Evolutionary conservation across 2,797 vertebrate species (phyloP).

Genomic region (Phoebastria nigripes): DNA sequence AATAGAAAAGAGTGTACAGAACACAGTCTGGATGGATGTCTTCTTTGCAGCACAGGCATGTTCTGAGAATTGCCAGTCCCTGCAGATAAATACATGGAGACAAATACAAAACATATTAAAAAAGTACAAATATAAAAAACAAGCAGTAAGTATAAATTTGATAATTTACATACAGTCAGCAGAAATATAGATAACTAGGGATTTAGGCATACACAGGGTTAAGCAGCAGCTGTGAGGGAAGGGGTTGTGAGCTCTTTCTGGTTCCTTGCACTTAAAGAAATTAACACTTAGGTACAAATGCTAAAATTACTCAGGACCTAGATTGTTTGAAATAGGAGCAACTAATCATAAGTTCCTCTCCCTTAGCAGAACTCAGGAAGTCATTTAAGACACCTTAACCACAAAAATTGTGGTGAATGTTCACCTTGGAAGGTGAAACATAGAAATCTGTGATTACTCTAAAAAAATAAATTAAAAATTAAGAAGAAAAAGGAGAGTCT

Average conservation of each 20-base stretch:
- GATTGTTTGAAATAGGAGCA: neutral
- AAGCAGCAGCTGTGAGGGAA: neutral
- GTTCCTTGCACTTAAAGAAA: neutral
- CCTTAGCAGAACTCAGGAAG: neutral
- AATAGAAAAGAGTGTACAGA: neutral
- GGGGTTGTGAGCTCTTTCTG: neutral
- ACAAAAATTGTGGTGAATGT: neutral
- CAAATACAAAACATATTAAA: neutral
- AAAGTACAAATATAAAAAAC: neutral
- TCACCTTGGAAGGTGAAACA: neutral
- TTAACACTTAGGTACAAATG: neutral
- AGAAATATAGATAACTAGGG: neutral
- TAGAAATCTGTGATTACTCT: neutral
- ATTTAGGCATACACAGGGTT: neutral
- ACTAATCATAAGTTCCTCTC: neutral
- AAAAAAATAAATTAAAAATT: neutral
- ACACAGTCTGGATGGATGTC: neutral
- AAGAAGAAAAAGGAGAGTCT: neutral
- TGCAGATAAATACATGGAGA: neutral
- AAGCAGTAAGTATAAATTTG: neutral
- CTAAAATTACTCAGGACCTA: neutral
- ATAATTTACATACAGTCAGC: neutral
- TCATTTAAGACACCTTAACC: neutral
- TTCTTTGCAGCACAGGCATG: neutral
- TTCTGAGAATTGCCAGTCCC: neutral